Percentiles rank a stretch among this genome's conserved stretches.
phyloP scores from a whole-genome alignment of 2,888 invertebrate species.

The Bruchidius siliquastri region DNA sequence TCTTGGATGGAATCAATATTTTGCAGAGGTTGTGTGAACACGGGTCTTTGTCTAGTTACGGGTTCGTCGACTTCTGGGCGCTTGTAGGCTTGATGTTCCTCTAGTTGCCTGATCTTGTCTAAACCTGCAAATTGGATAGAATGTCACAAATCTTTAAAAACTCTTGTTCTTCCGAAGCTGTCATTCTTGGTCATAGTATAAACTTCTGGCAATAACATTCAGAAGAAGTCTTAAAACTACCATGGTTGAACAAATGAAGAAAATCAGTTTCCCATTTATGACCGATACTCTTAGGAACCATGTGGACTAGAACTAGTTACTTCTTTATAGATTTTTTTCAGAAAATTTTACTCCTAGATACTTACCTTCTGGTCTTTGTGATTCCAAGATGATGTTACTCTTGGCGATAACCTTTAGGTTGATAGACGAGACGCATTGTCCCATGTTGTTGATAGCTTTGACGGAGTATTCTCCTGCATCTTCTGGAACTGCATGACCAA shows the following conservation, averaged over 20 bases:
- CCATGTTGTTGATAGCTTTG: slow-evolving; percentile 85
- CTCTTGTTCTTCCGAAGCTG: no score
- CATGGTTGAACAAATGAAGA: no score
- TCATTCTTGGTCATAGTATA: no score
- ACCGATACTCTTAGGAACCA: no score
- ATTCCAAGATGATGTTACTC: slow-evolving; percentile 81
- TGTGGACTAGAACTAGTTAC: no score
- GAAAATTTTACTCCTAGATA: background rate
- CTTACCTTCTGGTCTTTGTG: slow-evolving; percentile 84
- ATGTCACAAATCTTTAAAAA: no score
- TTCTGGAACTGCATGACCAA: slow-evolving; percentile 88
- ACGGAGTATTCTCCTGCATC: slow-evolving; percentile 95
- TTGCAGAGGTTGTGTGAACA: slow-evolving; percentile 90
- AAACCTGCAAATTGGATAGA: slow-evolving; percentile 42
- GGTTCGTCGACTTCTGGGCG: slow-evolving; percentile 77
- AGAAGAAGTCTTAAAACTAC: no score
- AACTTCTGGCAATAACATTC: no score
- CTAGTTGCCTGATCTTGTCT: slow-evolving; percentile 85
- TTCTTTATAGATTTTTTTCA: no score
- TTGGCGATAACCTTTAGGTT: slow-evolving; percentile 77
- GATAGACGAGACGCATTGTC: slow-evolving; percentile 81
- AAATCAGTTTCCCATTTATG: no score
- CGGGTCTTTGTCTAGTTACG: slow-evolving; percentile 83
- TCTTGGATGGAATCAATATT: slow-evolving; percentile 85
- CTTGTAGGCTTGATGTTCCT: slow-evolving; percentile 73